Evolutionary conservation across 2,113 vertebrate genomes (phyloP), one percentile per base, ranked within the genome.

Genomic region (Corythornis vintsioides): DNA sequence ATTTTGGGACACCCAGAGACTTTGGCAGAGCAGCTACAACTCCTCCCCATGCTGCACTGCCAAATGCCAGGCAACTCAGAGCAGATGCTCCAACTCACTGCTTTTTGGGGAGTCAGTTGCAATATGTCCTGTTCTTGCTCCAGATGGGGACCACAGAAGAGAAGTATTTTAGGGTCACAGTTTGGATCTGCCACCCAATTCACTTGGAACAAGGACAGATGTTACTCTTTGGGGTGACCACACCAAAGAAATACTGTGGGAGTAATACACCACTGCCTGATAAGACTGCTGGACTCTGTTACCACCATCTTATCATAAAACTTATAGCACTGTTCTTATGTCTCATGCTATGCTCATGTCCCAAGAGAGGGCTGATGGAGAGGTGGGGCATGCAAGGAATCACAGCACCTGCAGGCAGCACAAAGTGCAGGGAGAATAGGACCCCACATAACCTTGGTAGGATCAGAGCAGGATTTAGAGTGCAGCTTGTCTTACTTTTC

Each of bases 221-320:
- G 0, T 48, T 8, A 6, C 4, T 43, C 17, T 67, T 26, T 73
- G 35, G 22, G 24, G 13, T 0, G 0, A 11, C 17, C 7, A 33
- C 73, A 74, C 35, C 61, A 79, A 56, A 91, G 75, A 52, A 16
- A 35, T 28, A 3, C 19, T 0, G 1, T 20, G 28, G 15, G 25
- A 69, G 20, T 60, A 42, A 22, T 6, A 17, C 6, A 31, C 3
- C 35, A 47, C 12, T 45, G 1, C 29, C 7, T 47, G 20, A 16
- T 10, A 13, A 56, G 33, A 13, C 2, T 59, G 11, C 13, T 52
- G 31, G 25, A 14, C 28, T 10, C 28, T 15, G 4, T 70, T 38
- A 56, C 26, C 35, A 38, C 19, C 11, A 3, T 15, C 53, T 64
- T 19, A 20, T 14, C 22, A 2, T 15, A 35, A 77, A 84, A 53